Conservation (phyloP, 2,113 vertebrate genomes). For the Rana temporaria region DNA sequence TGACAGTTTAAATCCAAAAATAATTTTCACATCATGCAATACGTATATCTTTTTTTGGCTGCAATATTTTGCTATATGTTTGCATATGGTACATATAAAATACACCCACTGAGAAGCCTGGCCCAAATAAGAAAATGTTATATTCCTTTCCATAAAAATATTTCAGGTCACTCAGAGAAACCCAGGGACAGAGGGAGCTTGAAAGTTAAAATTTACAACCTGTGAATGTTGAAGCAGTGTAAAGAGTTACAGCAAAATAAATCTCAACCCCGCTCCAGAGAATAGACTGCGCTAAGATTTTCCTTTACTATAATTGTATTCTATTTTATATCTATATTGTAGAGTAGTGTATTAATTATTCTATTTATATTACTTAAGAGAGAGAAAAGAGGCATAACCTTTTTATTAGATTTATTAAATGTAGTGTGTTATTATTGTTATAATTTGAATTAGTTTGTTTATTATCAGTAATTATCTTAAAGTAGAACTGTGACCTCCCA, state of each 20-base stretch:
- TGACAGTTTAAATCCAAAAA: neutral
- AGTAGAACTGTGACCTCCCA: too few species aligned
- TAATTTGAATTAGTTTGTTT: too few species aligned
- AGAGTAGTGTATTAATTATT: neutral
- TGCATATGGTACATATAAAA: constrained; percentile 4
- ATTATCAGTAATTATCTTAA: too few species aligned
- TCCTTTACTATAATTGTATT: neutral
- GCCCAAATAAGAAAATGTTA: constrained; percentile 21
- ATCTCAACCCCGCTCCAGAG: neutral
- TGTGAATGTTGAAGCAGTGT: constrained; percentile 10
- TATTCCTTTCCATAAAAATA: constrained; percentile 18
- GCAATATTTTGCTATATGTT: neutral
- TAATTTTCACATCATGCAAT: neutral
- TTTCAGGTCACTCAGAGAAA: constrained; percentile 32
- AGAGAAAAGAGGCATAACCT: too few species aligned
- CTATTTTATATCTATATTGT: neutral
- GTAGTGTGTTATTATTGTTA: too few species aligned
- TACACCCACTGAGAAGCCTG: neutral
- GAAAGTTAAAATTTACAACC: constrained; percentile 25
- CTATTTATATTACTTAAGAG: neutral
- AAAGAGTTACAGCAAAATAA: constrained; percentile 26
- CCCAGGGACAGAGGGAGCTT: neutral
- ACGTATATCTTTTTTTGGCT: neutral
- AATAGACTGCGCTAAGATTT: neutral
- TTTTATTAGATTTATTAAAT: too few species aligned